Conservation (phyloP, 2,888 invertebrate genomes). For the Hartigia nigra region DNA sequence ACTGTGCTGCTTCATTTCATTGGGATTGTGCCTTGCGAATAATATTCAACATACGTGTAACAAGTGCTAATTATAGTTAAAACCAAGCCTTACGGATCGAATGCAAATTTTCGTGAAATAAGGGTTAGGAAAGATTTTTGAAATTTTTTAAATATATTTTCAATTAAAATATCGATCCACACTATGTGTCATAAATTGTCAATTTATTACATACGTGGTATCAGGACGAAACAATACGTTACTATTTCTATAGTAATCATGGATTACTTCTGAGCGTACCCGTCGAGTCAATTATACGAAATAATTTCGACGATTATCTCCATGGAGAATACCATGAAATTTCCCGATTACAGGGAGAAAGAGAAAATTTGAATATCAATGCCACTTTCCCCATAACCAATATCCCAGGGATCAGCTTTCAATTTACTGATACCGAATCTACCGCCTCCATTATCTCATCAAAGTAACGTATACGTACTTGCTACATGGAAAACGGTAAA, state of each 20-base stretch:
- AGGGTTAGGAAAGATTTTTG: background rate
- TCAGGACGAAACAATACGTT: background rate
- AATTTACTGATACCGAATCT: conserved; percentile 18
- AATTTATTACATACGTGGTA: background rate
- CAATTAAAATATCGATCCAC: too few relatives aligned
- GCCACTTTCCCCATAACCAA: background rate
- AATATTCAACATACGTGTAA: background rate
- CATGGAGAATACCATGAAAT: background rate
- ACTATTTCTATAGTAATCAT: background rate
- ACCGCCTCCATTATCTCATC: background rate
- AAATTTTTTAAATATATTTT: too few relatives aligned
- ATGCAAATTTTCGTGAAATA: background rate
- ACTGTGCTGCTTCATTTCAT: conserved; percentile 17
- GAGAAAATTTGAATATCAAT: conserved; percentile 14
- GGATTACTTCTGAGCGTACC: background rate
- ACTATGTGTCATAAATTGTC: too few relatives aligned
- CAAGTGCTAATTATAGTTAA: background rate
- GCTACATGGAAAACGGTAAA: background rate
- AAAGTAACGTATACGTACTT: conserved; percentile 1
- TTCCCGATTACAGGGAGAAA: background rate
- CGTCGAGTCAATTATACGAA: background rate
- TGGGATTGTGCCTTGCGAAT: background rate
- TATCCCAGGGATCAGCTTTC: conserved; percentile 19
- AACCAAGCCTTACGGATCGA: background rate
- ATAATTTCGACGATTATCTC: background rate